Evolutionary conservation across 2,797 vertebrate genomes (phyloP).

Genomic region (Spatula clypeata): DNA sequence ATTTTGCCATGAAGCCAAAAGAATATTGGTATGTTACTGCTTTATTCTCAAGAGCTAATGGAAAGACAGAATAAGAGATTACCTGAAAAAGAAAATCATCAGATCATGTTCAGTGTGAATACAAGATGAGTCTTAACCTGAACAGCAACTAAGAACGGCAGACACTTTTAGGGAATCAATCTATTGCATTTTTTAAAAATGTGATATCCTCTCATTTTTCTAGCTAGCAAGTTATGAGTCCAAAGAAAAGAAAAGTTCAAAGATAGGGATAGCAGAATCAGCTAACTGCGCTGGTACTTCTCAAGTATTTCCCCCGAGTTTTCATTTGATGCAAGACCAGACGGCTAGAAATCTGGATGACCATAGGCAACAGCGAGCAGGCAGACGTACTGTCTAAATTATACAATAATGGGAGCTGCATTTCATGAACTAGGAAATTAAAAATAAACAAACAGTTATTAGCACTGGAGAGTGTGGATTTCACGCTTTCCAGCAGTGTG

Average conservation of each 20-base stretch:
- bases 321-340: not conserved
- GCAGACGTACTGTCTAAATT: not conserved
- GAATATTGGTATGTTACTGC: not conserved
- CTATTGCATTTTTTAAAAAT: not conserved
- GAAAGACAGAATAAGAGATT: not conserved
- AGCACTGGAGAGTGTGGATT: not conserved
- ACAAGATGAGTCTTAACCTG: not conserved
- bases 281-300: not conserved
- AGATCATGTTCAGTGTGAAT: not conserved
- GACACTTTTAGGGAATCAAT: fast-evolving
- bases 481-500: not conserved
- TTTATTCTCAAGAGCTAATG: not conserved
- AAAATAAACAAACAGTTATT: slow-evolving; percentile 19
- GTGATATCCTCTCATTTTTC: not conserved
- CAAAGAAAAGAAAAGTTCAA: not conserved
- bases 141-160: not conserved
- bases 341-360: not conserved
- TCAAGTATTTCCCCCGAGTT: not conserved
- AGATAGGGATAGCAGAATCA: not conserved
- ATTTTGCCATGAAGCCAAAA: slow-evolving; percentile 17
- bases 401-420: not conserved
- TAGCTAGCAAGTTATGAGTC: not conserved
- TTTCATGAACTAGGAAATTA: slow-evolving; percentile 11
- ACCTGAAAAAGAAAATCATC: not conserved
- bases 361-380: fast-evolving